phyloP scores from a whole-genome alignment of 2,797 vertebrate genomes.

The Heterohyrax brucei region DNA sequence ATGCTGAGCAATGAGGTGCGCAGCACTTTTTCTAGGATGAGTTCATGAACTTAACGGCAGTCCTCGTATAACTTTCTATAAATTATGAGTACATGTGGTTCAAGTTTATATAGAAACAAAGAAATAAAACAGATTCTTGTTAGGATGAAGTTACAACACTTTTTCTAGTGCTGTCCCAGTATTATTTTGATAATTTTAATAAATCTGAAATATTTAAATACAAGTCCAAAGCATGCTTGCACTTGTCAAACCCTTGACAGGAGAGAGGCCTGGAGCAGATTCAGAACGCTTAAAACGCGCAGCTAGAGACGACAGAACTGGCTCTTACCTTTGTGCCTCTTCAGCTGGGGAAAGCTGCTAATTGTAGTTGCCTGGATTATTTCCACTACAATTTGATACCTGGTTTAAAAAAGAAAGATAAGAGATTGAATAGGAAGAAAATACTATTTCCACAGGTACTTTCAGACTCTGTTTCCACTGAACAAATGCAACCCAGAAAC shows the following conservation, averaged over 20 bases:
- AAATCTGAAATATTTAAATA: conserved; percentile 21
- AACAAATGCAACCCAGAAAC: background rate
- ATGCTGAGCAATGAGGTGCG: too few relatives aligned
- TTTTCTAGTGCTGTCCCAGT: background rate
- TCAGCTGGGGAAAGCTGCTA: conserved; percentile 98
- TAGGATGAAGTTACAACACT: conserved; percentile 40
- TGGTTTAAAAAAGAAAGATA: conserved; percentile 87
- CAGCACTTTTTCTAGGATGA: too few relatives aligned
- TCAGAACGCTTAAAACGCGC: accelerated
- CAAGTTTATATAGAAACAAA: background rate
- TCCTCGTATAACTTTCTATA: background rate
- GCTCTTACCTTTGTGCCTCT: conserved; percentile 97
- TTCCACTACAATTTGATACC: conserved; percentile 99
- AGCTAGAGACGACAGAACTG: conserved; percentile 57
- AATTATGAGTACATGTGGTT: conserved; percentile 19
- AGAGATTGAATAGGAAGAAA: conserved; percentile 60
- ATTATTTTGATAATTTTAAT: background rate
- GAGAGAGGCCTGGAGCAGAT: background rate
- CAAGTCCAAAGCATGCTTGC: background rate
- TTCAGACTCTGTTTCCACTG: background rate
- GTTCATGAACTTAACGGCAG: too few relatives aligned
- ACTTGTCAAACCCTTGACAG: background rate
- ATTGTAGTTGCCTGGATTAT: conserved; percentile 99
- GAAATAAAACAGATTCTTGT: conserved; percentile 34
- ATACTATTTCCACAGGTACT: background rate